Conservation (phyloP, 2,888 invertebrate species). For the Harpagoxenus sublaevis region DNA sequence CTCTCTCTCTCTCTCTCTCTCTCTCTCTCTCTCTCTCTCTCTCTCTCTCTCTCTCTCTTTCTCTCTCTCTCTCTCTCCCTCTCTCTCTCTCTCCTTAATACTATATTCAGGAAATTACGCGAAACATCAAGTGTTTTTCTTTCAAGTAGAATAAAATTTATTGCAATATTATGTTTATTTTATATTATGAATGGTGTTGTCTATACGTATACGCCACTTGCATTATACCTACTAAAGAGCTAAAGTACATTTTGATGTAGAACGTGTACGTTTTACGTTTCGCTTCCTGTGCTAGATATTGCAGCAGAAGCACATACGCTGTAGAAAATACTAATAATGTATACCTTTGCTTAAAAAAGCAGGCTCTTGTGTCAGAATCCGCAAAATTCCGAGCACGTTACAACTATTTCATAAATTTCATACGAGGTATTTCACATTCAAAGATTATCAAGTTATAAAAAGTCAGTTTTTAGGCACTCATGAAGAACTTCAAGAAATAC, state of each 20-base stretch:
- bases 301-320: neutral
- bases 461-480: neutral
- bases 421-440: neutral
- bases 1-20: too few species aligned
- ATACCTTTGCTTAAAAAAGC: neutral
- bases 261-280: constrained; percentile 20
- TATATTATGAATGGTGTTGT: neutral
- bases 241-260: constrained; percentile 40
- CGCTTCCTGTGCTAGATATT: neutral
- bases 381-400: neutral
- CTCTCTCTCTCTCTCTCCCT: too few species aligned
- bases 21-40: too few species aligned
- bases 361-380: neutral
- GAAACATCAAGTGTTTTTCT: neutral
- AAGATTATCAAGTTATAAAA: neutral
- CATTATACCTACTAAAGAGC: neutral
- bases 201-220: neutral
- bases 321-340: constrained; percentile 28
- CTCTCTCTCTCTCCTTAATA: too few species aligned
- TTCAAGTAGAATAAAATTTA: constrained; percentile 1
- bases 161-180: neutral
- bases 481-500: neutral
- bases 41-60: neutral
- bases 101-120: neutral
- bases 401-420: neutral